Evolutionary conservation across 1,140 invertebrate species (phyloP).

Genomic region (Conus ventricosus): DNA sequence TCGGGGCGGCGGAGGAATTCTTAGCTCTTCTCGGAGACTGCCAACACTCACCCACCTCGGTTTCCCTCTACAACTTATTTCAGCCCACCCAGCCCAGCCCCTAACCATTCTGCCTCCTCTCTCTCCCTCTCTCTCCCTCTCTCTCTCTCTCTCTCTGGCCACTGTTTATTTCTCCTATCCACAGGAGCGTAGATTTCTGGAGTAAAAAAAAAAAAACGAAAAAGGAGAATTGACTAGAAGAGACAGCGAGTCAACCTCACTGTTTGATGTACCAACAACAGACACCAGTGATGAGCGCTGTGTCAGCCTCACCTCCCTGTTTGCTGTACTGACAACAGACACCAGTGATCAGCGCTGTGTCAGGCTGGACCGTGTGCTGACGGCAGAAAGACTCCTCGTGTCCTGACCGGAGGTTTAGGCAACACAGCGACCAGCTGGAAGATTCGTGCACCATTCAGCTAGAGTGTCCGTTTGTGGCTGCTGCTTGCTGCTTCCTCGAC

Average conservation of each 20-base stretch:
- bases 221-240: neutral
- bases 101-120: neutral
- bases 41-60: too few species aligned
- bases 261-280: neutral
- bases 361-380: too few species aligned
- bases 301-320: neutral
- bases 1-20: slow-evolving; percentile 2
- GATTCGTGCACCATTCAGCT: neutral
- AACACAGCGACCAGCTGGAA: neutral
- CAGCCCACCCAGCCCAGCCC: too few species aligned
- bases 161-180: neutral
- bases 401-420: neutral
- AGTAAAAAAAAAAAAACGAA: neutral
- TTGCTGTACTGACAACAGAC: neutral
- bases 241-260: neutral
- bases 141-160: slow-evolving; percentile 11
- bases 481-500: slow-evolving; percentile 1
- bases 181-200: neutral
- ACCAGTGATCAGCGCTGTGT: neutral
- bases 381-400: neutral
- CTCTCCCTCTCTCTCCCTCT: neutral
- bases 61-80: neutral
- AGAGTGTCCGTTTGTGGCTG: neutral
- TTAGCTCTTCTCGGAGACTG: neutral
- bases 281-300: neutral